phyloP scores from a whole-genome alignment of 2,113 vertebrate species.

The Hippocampus barbouri region DNA sequence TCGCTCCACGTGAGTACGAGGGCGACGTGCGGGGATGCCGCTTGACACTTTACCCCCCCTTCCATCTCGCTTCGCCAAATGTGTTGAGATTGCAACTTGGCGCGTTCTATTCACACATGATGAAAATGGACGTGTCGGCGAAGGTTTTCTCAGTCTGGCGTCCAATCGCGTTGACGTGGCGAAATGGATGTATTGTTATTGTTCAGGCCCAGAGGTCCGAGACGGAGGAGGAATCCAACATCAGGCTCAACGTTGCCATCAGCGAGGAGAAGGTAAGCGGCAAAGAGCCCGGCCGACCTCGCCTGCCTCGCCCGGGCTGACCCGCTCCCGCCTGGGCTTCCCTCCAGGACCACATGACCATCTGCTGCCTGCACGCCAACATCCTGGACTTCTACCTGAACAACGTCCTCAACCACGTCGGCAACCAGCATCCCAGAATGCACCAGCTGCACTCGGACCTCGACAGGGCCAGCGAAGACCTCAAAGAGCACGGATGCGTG shows the following conservation, averaged over 20 bases:
- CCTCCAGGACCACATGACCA: conserved; percentile 34
- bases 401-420: conserved; percentile 41
- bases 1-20: conserved; percentile 40
- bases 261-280: conserved; percentile 15
- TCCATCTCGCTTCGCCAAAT: too few species aligned
- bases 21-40: too few species aligned
- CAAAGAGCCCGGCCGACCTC: too few species aligned
- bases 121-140: too few species aligned
- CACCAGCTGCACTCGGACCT: conserved; percentile 46
- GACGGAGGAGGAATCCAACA: conserved; percentile 31
- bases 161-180: too few species aligned
- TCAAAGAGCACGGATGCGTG: conserved; percentile 50
- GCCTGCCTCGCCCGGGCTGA: neutral
- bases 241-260: conserved; percentile 28
- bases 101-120: too few species aligned
- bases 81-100: too few species aligned
- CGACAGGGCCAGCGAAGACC: conserved; percentile 47
- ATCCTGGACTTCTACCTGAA: conserved; percentile 63
- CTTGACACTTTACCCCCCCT: too few species aligned
- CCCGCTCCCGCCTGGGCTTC: neutral
- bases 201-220: conserved; percentile 40
- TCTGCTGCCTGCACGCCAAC: conserved; percentile 68
- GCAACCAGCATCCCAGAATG: conserved; percentile 17
- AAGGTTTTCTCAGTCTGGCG: neutral
- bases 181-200: neutral